Evolutionary conservation across 1,140 invertebrate species (phyloP), one percentile per base, ranked within the genome.

Genomic region (Eumaeus atala): DNA sequence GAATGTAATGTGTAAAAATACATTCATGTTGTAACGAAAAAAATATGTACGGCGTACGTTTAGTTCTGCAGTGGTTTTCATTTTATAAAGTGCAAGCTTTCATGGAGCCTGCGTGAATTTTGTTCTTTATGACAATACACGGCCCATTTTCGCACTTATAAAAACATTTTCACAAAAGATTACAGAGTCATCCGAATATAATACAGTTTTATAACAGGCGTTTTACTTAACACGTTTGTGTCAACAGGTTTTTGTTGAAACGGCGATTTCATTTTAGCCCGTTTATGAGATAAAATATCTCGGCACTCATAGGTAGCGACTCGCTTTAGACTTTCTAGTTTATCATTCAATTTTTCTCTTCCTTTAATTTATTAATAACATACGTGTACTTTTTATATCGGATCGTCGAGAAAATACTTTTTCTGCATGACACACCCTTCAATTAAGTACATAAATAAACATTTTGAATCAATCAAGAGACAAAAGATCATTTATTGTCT

Each of bases 81-180:
- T 78, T 74, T 75, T 73, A 74, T 73, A 76, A 77, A 82, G 74
- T 77, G 75, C 73, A 82, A 77, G 72, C 70, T 77, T 80, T 74
- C 62, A 62, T 64, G 62, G 57, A 64, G 67, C 74, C 67, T 62
- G 68, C 65, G 67, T 66, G 56, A 74, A 53, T 53, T 64, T 70
- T 71, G 67, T 62, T 62, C 66, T 66, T 66, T 68, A 67, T 62
- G 65, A 74, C 67, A 74, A 71, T 66, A 65, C 62, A 64, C 49
- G 61, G 61, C 63, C 50, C 54, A 60, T 61, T 69, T 65, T 55
- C 49, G 62, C 61, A 54, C 51, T 64, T 70, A 60, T 70, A 64
- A 67, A 72, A 67, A 69, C 49, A 55, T 65, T 67, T 56, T 49
- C 55, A 65, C 62, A 64, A 70, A 67, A 65, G 54, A 62, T 60